Percentiles rank a stretch among this genome's conserved stretches.
These are phyloP conservation scores for Apotomis betuletana DNA, from an alignment of 2,888 invertebrate genomes.

Conservation along the genomic window DNA sequence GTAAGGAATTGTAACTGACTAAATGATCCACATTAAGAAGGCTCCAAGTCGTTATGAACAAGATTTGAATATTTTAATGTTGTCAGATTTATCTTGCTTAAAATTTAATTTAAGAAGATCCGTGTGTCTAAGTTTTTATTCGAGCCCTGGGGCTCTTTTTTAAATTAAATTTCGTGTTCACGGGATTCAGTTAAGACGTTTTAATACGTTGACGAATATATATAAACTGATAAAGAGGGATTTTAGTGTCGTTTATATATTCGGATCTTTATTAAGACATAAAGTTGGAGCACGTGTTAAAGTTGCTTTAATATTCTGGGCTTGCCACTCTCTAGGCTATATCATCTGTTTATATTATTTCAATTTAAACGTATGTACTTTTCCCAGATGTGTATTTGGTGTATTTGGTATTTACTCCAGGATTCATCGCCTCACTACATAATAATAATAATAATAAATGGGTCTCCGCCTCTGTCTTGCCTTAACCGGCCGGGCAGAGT, in stretches of 20 bases:
- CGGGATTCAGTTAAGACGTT: conserved; percentile 19
- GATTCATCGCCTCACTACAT: too few species aligned
- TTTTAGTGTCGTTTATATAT: background rate
- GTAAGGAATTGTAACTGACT: conserved; percentile 46
- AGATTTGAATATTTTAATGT: conserved; percentile 54
- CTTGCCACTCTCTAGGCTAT: too few species aligned
- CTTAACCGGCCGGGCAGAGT: too few species aligned
- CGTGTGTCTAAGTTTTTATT: conserved; percentile 34
- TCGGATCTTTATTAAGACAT: background rate
- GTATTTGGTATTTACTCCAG: too few species aligned
- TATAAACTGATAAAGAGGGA: conserved; percentile 2
- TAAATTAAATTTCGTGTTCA: conserved; percentile 29
- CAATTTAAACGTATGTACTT: too few species aligned
- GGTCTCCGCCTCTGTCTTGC: too few species aligned
- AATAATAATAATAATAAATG: too few species aligned
- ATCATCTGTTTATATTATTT: too few species aligned
- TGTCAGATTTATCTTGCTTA: conserved; percentile 49
- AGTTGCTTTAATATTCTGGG: too few species aligned
- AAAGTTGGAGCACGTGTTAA: too few species aligned
- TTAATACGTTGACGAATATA: conserved; percentile 37
- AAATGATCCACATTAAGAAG: conserved; percentile 45
- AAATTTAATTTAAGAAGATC: conserved; percentile 48
- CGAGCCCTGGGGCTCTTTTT: conserved; percentile 15
- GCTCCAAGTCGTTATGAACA: conserved; percentile 53
- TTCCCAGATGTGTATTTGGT: too few species aligned